Base-by-base conservation (phyloP, 2,113 vertebrate species). In the Sinocyclocheilus rhinocerous region DNA sequence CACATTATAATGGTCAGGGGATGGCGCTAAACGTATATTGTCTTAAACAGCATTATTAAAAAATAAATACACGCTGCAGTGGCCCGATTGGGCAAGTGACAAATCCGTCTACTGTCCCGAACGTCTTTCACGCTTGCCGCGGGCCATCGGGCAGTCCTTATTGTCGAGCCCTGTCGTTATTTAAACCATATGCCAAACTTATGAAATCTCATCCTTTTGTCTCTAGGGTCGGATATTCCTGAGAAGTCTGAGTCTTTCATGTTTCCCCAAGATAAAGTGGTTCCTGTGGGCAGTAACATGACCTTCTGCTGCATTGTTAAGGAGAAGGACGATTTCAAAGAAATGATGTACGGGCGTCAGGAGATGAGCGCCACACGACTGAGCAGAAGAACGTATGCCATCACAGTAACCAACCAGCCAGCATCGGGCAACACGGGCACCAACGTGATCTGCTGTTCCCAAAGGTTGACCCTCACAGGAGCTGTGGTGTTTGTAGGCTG, bases 401-500 rank as follows among this genome's bases (percentile, higher is more conserved):
- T 78, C 33, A 93, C 92, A 0, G 78, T 69, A 6, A 61, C 29
- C 18, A 78, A 91, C 65, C 91, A 89, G 85, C 52, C 2, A 0
- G 61, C 87, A 0, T 92, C 94, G 0, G 0, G 0, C 0, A 0
- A 0, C 0, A 8, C 90, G 0, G 95, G 95, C 65, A 87, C 84
- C 78, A 95, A 95, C n/a, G 65, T 92, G 12, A 0, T 92, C 73
- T 95, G 94, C 81, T 1, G 0, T 12, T 45, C 57, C 6, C 6
- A 13, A 0, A 0, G 0, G 0, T 0, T 0, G 0, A 6, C 0
- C 0, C 0, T 92, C 6, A 0, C 0, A 0, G 95, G 95, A 45
- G 0, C 93, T 0, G 92, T 94, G 39, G 73, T 95, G 39, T 95
- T 95, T 88, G 91, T 95, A 55, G 94, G 94, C 92, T 93, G 95